A percentile compares a stretch with the other conserved stretches of the same genome.
Conservation (phyloP, 1,140 invertebrate species). For the Adelges cooleyi region DNA sequence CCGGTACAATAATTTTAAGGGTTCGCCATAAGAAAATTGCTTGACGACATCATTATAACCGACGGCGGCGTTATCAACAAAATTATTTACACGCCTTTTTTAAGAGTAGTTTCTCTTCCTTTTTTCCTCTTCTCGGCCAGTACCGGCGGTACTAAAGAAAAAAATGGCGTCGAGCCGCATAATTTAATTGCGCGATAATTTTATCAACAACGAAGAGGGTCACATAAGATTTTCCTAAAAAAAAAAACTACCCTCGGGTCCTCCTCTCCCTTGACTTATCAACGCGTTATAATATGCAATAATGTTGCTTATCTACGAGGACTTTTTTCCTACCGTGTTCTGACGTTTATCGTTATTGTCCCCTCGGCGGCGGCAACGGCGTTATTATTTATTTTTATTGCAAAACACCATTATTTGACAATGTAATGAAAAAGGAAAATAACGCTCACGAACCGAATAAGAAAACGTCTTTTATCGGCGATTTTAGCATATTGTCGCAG, state of each 20-base stretch:
- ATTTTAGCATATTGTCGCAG: no score
- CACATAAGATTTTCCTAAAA: not conserved
- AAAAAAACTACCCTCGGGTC: not conserved
- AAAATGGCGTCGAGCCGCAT: not conserved
- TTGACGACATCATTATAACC: no score
- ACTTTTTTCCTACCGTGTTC: not conserved
- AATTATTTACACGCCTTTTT: not conserved
- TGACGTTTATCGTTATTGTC: not conserved
- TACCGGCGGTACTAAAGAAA: no score
- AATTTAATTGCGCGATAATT: conserved; percentile 13
- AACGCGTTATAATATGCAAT: no score
- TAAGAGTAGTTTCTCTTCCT: no score
- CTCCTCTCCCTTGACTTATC: not conserved
- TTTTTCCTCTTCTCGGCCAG: no score
- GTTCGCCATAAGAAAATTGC: no score
- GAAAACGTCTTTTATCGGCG: not conserved
- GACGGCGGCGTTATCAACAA: not conserved
- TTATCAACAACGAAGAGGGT: not conserved
- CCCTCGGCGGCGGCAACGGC: not conserved
- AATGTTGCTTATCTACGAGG: not conserved
- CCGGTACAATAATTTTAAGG: no score
- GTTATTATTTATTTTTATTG: conserved; percentile 26
- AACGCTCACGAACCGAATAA: not conserved
- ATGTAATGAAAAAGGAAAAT: conserved; percentile 1
- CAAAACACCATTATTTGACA: conserved; percentile 21